Conservation (phyloP, 2,888 invertebrate genomes). For the Pycnomerus fuliginosus region DNA sequence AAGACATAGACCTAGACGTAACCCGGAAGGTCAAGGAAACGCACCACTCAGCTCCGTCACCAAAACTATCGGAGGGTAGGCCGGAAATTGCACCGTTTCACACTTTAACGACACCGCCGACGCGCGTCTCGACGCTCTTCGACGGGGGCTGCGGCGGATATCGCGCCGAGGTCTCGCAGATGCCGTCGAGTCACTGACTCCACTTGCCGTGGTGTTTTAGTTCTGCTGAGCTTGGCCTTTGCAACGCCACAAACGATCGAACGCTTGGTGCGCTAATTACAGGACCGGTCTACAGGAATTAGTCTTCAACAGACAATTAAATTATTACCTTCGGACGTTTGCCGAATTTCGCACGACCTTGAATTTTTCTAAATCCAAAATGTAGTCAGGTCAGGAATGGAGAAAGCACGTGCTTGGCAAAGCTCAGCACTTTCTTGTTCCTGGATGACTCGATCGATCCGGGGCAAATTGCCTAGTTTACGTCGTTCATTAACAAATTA, state of each 20-base stretch:
- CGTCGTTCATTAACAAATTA: background rate
- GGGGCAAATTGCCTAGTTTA: too few relatives aligned
- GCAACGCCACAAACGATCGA: constrained; percentile 34
- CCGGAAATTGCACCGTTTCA: constrained; percentile 17
- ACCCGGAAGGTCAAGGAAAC: too few relatives aligned
- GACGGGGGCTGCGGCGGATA: constrained; percentile 24
- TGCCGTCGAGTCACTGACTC: constrained; percentile 47
- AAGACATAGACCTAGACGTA: too few relatives aligned
- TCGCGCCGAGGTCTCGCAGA: constrained; percentile 33
- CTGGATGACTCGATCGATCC: too few relatives aligned
- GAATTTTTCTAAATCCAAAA: too few relatives aligned
- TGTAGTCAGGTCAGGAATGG: too few relatives aligned
- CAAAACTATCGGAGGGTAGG: background rate
- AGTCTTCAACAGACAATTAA: too few relatives aligned
- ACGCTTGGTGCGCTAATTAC: constrained; percentile 25
- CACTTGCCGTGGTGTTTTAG: constrained; percentile 32
- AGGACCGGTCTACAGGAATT: constrained; percentile 21
- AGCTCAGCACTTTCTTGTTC: too few relatives aligned
- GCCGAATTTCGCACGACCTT: too few relatives aligned
- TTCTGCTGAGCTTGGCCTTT: constrained; percentile 33
- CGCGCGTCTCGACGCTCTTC: constrained; percentile 21
- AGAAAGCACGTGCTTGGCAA: constrained; percentile 34
- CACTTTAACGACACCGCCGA: constrained; percentile 7
- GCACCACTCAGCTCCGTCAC: too few relatives aligned
- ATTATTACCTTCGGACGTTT: too few relatives aligned